These are phyloP conservation scores for Tiliacea aurago DNA, from an alignment of 2,888 invertebrate species.

Conservation along the genomic window DNA sequence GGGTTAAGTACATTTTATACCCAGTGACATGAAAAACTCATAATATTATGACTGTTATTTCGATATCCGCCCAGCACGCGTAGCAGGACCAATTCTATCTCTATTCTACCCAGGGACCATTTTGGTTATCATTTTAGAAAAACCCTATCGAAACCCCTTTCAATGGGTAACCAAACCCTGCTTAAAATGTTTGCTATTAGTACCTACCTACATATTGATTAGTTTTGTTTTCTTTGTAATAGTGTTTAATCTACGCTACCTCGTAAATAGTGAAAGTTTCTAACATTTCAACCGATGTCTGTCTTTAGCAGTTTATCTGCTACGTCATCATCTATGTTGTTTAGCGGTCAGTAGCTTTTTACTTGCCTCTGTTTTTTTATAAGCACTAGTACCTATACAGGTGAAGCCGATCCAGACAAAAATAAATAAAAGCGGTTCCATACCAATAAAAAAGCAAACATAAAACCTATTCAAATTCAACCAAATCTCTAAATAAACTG, in stretches of 20 bases:
- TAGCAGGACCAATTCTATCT: too few species aligned
- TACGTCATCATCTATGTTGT: background rate
- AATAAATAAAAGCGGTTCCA: background rate
- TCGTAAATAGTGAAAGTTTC: background rate
- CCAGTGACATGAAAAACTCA: too few species aligned
- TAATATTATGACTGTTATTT: too few species aligned
- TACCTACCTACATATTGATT: too few species aligned
- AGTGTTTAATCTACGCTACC: background rate
- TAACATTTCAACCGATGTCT: background rate
- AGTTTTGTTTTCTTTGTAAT: background rate
- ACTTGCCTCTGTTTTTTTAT: background rate
- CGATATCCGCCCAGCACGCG: too few species aligned
- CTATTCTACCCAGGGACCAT: too few species aligned
- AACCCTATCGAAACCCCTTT: too few species aligned
- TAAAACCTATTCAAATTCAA: slow-evolving; percentile 4
- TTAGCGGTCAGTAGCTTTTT: background rate
- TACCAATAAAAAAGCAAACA: background rate
- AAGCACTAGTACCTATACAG: background rate
- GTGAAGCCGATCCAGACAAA: slow-evolving; percentile 1
- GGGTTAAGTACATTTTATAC: too few species aligned
- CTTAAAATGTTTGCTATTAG: too few species aligned
- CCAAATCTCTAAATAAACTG: slow-evolving; percentile 34
- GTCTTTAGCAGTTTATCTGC: background rate
- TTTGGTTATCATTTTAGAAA: too few species aligned
- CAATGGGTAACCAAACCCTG: too few species aligned